These are phyloP conservation scores for Orgyia antiqua DNA, from an alignment of 2,888 invertebrate genomes.

Conservation along the genomic window DNA sequence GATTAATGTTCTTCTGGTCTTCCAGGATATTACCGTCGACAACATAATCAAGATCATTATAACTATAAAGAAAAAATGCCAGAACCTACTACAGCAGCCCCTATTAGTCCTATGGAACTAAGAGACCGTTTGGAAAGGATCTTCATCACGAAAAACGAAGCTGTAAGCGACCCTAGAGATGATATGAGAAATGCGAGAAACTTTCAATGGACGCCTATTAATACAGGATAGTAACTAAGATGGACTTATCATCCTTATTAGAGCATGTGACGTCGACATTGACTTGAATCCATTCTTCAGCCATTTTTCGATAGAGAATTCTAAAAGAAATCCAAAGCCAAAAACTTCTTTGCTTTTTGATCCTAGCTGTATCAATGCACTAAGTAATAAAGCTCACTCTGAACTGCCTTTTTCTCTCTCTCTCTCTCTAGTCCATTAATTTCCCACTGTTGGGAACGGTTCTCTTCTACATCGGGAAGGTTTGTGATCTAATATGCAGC, in stretches of 20 bases:
- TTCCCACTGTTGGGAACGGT: too few species aligned
- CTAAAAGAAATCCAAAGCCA: too few species aligned
- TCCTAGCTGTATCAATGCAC: too few species aligned
- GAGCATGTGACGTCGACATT: neutral
- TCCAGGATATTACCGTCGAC: conserved; percentile 56
- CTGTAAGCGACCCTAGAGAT: conserved; percentile 34
- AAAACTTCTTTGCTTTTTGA: too few species aligned
- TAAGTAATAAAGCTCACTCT: too few species aligned
- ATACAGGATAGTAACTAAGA: conserved; percentile 35
- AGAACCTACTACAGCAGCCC: conserved; percentile 54
- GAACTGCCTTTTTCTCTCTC: too few species aligned
- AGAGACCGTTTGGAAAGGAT: conserved; percentile 70
- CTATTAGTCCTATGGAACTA: conserved; percentile 73
- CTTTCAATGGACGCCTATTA: conserved; percentile 68
- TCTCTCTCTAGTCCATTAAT: too few species aligned
- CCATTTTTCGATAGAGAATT: too few species aligned
- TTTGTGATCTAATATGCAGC: too few species aligned
- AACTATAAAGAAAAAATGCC: conserved; percentile 52
- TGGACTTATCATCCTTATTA: neutral
- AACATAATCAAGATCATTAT: conserved; percentile 52
- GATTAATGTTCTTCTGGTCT: too few species aligned
- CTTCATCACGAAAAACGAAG: conserved; percentile 64
- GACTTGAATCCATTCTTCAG: too few species aligned
- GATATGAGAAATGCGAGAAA: conserved; percentile 57
- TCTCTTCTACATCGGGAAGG: too few species aligned